Conservation (phyloP, 2,888 invertebrate species). For the Lithophane leautieri region DNA sequence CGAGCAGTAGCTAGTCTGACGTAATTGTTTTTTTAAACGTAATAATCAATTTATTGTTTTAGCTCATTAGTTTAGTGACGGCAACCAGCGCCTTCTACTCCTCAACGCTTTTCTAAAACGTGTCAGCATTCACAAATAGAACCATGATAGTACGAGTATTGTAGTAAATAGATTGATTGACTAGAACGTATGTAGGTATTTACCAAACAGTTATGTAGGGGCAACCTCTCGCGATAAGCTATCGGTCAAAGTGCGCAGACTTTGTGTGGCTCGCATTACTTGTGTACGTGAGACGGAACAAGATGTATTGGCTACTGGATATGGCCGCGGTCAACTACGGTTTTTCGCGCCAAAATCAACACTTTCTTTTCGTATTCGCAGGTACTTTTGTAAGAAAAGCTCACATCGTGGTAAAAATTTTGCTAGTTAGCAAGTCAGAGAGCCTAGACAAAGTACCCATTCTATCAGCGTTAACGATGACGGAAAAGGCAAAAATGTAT, state of each 20-base stretch:
- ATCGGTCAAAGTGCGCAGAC: conserved; percentile 68
- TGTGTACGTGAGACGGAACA: conserved; percentile 58
- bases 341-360: background rate
- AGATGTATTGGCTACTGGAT: conserved; percentile 44
- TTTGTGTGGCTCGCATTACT: conserved; percentile 62
- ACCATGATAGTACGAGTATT: background rate
- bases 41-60: background rate
- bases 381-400: too few relatives aligned
- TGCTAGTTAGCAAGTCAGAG: background rate
- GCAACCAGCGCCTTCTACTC: background rate
- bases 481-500: too few relatives aligned
- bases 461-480: too few relatives aligned
- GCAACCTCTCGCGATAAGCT: conserved; percentile 67
- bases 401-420: background rate
- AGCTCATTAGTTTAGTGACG: background rate
- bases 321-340: background rate
- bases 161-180: conserved; percentile 51
- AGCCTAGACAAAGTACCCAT: too few relatives aligned
- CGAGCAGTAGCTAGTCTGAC: too few relatives aligned
- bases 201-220: conserved; percentile 59
- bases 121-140: background rate
- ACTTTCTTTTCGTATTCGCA: background rate
- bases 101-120: background rate
- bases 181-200: conserved; percentile 55
- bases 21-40: background rate